These are phyloP conservation scores for Bubo scandiacus DNA, from an alignment of 2,113 vertebrate species.

Conservation along the genomic window DNA sequence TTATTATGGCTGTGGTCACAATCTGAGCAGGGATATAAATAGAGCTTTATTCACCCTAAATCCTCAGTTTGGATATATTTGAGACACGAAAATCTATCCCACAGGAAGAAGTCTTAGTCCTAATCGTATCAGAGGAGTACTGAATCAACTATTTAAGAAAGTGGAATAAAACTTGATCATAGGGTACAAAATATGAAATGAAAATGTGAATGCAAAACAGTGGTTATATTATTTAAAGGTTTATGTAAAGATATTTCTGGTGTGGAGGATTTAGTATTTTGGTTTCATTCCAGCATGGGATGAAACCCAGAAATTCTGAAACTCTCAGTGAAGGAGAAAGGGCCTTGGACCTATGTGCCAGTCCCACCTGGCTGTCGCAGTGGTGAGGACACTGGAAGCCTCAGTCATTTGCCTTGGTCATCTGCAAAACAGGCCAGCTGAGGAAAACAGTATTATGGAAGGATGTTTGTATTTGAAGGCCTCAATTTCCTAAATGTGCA, in stretches of 20 bases:
- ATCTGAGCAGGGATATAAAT: neutral
- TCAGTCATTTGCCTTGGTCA: accelerated
- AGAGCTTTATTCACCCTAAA: neutral
- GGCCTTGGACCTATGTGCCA: neutral
- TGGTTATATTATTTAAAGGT: neutral
- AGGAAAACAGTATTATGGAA: neutral
- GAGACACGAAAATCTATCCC: neutral
- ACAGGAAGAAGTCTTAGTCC: neutral
- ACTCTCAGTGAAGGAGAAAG: neutral
- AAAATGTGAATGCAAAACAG: neutral
- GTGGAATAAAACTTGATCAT: neutral
- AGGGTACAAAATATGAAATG: neutral
- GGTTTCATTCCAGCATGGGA: neutral
- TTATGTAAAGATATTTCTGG: neutral
- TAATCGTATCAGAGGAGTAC: neutral
- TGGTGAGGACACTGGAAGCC: neutral
- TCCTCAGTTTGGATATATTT: neutral
- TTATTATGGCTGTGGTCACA: neutral
- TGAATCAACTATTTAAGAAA: neutral
- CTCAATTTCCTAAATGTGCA: neutral
- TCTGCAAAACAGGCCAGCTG: no score
- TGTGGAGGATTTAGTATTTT: neutral
- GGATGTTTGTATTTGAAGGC: neutral
- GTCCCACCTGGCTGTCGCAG: neutral
- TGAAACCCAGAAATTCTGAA: neutral